These are phyloP conservation scores for Actias luna DNA, from an alignment of 2,888 invertebrate genomes.

Conservation along the genomic window DNA sequence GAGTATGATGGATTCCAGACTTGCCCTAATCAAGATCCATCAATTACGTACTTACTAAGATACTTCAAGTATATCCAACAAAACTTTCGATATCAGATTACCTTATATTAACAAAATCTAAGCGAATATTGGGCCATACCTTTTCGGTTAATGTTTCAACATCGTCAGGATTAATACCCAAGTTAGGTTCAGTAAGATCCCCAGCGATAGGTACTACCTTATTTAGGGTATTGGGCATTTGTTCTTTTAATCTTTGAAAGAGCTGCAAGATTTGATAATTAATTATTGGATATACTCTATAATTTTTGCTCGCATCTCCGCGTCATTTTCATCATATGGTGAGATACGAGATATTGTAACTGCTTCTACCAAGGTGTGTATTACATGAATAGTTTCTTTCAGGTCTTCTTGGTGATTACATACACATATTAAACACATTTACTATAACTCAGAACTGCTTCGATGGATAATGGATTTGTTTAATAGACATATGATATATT, in stretches of 20 bases:
- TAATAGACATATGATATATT: too few relatives aligned
- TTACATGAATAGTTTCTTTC: too few relatives aligned
- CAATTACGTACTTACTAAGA: neutral
- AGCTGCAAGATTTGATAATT: neutral
- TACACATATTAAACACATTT: too few relatives aligned
- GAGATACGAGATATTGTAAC: too few relatives aligned
- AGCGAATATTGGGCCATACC: neutral
- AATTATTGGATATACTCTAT: too few relatives aligned
- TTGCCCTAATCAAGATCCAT: neutral
- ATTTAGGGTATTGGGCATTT: neutral
- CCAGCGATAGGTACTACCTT: neutral
- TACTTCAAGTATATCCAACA: neutral
- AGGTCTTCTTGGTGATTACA: too few relatives aligned
- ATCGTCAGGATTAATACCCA: neutral
- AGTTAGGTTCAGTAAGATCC: neutral
- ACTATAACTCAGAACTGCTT: too few relatives aligned
- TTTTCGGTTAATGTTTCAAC: neutral
- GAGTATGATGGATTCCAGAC: neutral
- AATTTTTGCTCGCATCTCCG: too few relatives aligned
- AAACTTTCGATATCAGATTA: neutral
- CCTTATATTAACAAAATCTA: neutral
- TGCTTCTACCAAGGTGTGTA: too few relatives aligned
- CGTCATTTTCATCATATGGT: too few relatives aligned
- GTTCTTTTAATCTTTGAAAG: neutral
- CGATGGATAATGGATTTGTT: too few relatives aligned